Base-by-base conservation (phyloP, 2,888 invertebrate genomes). In the Papilio elwesi region DNA sequence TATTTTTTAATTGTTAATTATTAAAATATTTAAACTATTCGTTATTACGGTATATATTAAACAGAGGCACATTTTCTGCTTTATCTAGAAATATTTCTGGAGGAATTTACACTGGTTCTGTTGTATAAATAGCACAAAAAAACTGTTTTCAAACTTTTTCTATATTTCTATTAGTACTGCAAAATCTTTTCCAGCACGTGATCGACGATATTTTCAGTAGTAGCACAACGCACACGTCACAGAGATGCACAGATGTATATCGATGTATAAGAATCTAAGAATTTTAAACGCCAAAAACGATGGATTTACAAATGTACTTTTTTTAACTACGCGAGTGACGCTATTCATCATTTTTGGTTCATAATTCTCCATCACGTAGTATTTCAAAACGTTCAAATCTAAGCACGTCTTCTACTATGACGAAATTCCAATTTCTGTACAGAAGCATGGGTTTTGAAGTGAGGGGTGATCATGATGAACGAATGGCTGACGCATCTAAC, bases 361-460 rank as follows among this genome's bases (percentile, higher is more conserved):
- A 64, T 47, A 70, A 36, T 67, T 48, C 51, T 63, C n/a, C 64
- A 67, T 66, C 55, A 55, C 36, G 76, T 78, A 80, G 77, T 79
- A 78, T 43, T 81, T 80, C 78, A 77, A 76, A 73, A 77, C 74
- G 74, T 79, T 82, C 81, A 85, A 82, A 81, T 78, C 79, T 84
- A 86, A 88, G 87, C 87, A 86, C 79, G 74, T 82, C 82, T 82
- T 82, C 80, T 81, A 80, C 77, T 79, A 78, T 78, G 81, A 83
- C 80, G 83, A 90, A 88, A 89, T 88, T 91, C 87, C 87, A 88
- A 89, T 90, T 86, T 89, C 87, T 93, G 93, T 93, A 92, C 86
- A 89, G 88, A 86, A 87, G 92, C 93, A 93, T 93, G 93, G 85
- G 87, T 83, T 91, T 90, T 83, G 83, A 83, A 83, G 80, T 82